phyloP scores from a whole-genome alignment of 2,113 vertebrate species.

The Platanista minor region DNA sequence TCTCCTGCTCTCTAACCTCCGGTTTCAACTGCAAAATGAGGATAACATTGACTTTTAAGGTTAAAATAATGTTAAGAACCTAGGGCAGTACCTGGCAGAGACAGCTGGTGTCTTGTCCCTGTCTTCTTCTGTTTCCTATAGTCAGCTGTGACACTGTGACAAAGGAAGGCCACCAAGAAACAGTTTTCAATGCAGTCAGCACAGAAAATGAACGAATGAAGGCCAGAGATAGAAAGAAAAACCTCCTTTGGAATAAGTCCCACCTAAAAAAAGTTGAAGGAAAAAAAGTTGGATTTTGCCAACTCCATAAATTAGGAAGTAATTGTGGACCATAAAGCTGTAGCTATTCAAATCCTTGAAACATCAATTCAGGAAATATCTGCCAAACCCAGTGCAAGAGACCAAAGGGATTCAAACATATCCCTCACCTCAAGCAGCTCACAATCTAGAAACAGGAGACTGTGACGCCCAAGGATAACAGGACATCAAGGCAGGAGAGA shows the following conservation, averaged over 20 bases:
- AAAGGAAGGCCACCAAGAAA: not conserved
- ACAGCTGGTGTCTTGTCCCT: not conserved
- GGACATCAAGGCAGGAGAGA: not conserved
- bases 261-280: constrained; percentile 8
- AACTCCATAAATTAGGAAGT: not conserved
- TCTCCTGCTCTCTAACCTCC: not conserved
- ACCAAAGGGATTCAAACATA: not conserved
- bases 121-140: not conserved
- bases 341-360: not conserved
- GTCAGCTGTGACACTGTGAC: not conserved
- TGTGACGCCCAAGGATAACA: too few species aligned
- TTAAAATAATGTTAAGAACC: not conserved
- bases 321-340: not conserved
- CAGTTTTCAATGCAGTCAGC: not conserved
- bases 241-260: not conserved
- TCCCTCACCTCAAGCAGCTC: not conserved
- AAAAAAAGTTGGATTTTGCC: not conserved
- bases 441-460: not conserved
- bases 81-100: not conserved
- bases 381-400: not conserved
- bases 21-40: not conserved
- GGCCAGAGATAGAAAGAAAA: not conserved
- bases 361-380: not conserved
- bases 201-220: not conserved
- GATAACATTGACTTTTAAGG: not conserved